Conservation (phyloP, 2,113 vertebrate genomes). For the Nymphicus hollandicus region DNA sequence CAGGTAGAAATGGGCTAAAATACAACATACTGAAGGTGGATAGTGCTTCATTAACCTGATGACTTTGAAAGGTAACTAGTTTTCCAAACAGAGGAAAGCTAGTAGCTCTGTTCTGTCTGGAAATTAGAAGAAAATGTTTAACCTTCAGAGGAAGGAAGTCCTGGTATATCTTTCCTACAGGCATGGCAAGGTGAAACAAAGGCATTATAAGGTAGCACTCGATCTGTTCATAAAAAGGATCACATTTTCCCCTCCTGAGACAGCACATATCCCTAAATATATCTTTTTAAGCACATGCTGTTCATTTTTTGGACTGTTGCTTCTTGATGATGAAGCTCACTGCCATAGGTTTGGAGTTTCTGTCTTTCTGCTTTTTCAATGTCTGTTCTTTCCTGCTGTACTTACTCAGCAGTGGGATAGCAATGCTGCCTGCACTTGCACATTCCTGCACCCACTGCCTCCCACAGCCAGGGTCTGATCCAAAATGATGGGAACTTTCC, state of each 20-base stretch:
- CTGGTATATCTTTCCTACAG: neutral
- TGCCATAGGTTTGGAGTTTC: neutral
- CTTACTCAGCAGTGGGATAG: neutral
- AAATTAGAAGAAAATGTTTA: neutral
- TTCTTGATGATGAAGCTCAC: neutral
- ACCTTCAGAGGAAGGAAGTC: neutral
- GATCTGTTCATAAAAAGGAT: neutral
- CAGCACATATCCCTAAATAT: neutral
- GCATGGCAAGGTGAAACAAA: neutral
- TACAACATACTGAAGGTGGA: neutral
- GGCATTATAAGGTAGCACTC: neutral
- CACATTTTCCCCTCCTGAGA: neutral
- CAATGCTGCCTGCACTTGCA: neutral
- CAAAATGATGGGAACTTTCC: neutral
- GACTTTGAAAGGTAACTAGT: neutral
- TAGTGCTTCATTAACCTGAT: neutral
- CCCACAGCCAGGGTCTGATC: slow-evolving; percentile 17
- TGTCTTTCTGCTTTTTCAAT: neutral
- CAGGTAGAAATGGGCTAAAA: neutral
- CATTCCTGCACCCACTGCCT: slow-evolving; percentile 44
- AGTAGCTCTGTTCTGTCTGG: neutral
- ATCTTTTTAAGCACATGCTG: neutral
- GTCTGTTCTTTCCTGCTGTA: neutral
- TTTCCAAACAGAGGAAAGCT: neutral
- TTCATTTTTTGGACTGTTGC: neutral